Conservation (phyloP, 2,888 invertebrate species). For the Erynnis tages region DNA sequence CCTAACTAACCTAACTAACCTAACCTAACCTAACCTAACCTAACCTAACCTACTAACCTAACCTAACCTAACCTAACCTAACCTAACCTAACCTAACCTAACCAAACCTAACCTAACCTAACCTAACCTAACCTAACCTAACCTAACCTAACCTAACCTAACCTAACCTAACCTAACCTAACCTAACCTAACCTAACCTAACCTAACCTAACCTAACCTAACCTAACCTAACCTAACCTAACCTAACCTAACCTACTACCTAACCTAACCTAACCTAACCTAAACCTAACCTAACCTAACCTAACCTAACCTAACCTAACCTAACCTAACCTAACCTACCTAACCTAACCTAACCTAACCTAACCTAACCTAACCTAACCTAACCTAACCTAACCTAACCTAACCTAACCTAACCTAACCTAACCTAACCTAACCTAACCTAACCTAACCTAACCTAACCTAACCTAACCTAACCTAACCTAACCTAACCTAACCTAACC, state of each 20-base stretch:
- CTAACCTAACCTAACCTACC: conserved; percentile 29
- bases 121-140: conserved; percentile 32
- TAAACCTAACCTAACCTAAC: conserved; percentile 26
- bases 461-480: conserved; percentile 22
- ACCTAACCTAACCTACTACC: conserved; percentile 33
- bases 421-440: conserved; percentile 28
- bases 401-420: conserved; percentile 31
- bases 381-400: conserved; percentile 4
- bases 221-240: conserved; percentile 30
- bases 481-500: too few species aligned
- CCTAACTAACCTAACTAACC: too few species aligned
- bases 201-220: conserved; percentile 32
- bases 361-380: conserved; percentile 31
- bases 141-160: conserved; percentile 34
- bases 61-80: conserved; percentile 31
- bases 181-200: conserved; percentile 34
- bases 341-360: conserved; percentile 27
- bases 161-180: conserved; percentile 33
- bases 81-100: conserved; percentile 31
- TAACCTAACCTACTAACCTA: conserved; percentile 26
- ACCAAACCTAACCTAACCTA: conserved; percentile 31
- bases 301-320: conserved; percentile 32
- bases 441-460: conserved; percentile 29
- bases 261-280: conserved; percentile 32
- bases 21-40: too few species aligned